Percentiles rank a stretch among this genome's conserved stretches.
These are phyloP conservation scores for Urocyon cinereoargenteus DNA, from an alignment of 2,797 vertebrate species.

Conservation along the genomic window DNA sequence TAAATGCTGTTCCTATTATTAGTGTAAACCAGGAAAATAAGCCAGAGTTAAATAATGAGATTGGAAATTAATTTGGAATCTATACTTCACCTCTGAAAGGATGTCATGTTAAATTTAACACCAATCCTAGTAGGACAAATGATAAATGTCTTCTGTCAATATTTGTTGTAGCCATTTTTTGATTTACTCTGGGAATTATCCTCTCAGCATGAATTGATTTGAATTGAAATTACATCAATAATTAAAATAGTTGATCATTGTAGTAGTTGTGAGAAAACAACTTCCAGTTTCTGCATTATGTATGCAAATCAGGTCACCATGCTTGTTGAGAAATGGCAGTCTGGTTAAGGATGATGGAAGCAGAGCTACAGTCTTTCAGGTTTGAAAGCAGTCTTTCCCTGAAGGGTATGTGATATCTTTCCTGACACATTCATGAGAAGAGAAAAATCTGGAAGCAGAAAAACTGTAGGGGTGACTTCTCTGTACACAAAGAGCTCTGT, in stretches of 20 bases:
- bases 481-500: neutral
- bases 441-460: neutral
- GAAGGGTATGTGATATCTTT: neutral
- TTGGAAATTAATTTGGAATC: slow-evolving; percentile 41
- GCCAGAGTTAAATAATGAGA: neutral
- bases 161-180: neutral
- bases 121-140: neutral
- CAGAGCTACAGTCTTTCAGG: neutral
- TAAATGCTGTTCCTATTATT: neutral
- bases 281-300: neutral
- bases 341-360: neutral
- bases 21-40: neutral
- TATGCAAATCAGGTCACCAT: neutral
- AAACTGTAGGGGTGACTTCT: neutral
- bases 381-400: neutral
- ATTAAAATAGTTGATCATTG: slow-evolving; percentile 34
- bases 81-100: neutral
- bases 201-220: neutral
- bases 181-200: slow-evolving; percentile 17
- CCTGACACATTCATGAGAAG: neutral
- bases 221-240: slow-evolving; percentile 37
- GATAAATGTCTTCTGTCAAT: neutral
- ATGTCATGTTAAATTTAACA: neutral
- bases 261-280: neutral
- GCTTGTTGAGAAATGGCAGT: neutral